phyloP scores from a whole-genome alignment of 2,113 vertebrate species.

The Pithys albifrons region DNA sequence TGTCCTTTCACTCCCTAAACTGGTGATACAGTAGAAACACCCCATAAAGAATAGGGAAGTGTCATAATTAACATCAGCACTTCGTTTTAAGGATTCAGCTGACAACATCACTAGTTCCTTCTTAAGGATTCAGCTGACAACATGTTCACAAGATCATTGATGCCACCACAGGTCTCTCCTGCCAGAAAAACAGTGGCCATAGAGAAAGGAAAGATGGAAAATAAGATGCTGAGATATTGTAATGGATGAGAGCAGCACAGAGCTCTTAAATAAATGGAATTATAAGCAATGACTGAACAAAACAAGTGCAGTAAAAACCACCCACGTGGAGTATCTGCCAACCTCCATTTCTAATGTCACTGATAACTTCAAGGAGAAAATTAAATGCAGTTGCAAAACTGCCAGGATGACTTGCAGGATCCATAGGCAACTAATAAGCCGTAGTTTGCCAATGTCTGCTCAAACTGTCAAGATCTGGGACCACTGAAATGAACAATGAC shows the following conservation, averaged over 20 bases:
- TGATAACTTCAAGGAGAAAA: conserved; percentile 63
- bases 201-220: neutral
- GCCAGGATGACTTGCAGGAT: conserved; percentile 64
- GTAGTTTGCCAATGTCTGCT: conserved; percentile 13
- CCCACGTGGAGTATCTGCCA: conserved; percentile 42
- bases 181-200: neutral
- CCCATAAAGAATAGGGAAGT: neutral
- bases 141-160: neutral
- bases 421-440: neutral
- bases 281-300: conserved; percentile 6
- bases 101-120: neutral
- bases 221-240: neutral
- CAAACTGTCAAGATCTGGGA: neutral
- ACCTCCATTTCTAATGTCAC: conserved; percentile 42
- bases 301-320: conserved; percentile 30
- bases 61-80: neutral
- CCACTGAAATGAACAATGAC: neutral
- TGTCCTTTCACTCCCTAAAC: neutral
- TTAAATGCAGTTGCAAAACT: conserved; percentile 30
- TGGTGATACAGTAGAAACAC: neutral
- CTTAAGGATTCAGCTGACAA: neutral
- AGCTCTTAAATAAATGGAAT: conserved; percentile 17
- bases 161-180: neutral
- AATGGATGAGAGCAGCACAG: neutral
- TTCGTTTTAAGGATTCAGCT: neutral